Percentiles rank a stretch among this genome's conserved stretches.
These are phyloP conservation scores for Pipistrellus pipistrellus DNA, from an alignment of 2,797 vertebrate genomes.

Conservation along the genomic window DNA sequence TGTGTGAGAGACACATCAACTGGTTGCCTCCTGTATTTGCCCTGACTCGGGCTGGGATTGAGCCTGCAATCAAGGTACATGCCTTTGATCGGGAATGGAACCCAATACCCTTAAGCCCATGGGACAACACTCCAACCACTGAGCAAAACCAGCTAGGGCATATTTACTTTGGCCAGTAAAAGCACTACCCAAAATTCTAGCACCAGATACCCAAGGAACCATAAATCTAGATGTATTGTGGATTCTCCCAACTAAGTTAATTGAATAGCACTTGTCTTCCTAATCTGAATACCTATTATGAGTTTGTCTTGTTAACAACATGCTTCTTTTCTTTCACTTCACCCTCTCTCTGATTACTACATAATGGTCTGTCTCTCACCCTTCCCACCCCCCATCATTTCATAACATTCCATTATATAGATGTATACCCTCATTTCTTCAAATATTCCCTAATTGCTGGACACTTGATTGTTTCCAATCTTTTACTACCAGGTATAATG, in stretches of 20 bases:
- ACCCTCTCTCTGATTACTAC: neutral
- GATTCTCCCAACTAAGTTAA: conserved; percentile 19
- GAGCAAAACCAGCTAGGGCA: no score
- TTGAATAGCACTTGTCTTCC: neutral
- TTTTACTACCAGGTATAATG: conserved; percentile 24
- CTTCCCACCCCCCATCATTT: neutral
- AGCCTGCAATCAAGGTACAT: no score
- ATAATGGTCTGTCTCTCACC: neutral
- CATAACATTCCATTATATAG: neutral
- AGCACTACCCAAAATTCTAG: conserved; percentile 1
- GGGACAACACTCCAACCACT: no score
- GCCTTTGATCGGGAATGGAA: no score
- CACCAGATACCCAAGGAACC: neutral
- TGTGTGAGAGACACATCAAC: no score
- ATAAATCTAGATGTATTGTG: neutral
- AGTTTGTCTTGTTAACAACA: conserved; percentile 18
- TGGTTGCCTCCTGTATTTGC: no score
- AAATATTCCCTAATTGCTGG: conserved; percentile 10
- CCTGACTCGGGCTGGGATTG: no score
- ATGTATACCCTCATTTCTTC: neutral
- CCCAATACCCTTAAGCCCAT: no score
- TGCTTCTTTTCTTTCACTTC: neutral
- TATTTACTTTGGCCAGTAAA: conserved; percentile 1
- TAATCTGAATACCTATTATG: neutral
- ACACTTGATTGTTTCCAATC: neutral